These are phyloP conservation scores for Danionella dracula DNA, from an alignment of 2,797 vertebrate genomes.

Conservation along the genomic window DNA sequence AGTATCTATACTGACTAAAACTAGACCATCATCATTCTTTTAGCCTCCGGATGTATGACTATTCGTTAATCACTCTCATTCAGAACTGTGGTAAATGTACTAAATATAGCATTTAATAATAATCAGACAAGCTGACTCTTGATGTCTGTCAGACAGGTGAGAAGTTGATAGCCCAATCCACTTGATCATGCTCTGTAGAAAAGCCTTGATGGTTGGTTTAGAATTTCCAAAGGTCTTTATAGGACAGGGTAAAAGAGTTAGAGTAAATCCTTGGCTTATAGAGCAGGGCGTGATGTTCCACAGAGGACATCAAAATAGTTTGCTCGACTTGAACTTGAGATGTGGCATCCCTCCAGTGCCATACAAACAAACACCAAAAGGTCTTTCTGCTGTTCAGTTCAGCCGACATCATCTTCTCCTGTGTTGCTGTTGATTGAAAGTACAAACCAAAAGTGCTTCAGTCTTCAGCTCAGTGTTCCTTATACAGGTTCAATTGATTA, in stretches of 20 bases:
- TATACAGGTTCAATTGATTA: too few species aligned
- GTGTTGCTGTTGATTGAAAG: too few species aligned
- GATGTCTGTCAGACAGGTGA: slow-evolving; percentile 55
- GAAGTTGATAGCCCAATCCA: too few species aligned
- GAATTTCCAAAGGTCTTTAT: slow-evolving; percentile 64
- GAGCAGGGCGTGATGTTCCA: slow-evolving; percentile 1
- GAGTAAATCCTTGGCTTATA: background rate
- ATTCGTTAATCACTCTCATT: too few species aligned
- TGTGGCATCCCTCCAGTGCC: slow-evolving; percentile 55
- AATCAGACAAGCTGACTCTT: slow-evolving; percentile 39
- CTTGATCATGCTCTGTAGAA: background rate
- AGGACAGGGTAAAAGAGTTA: slow-evolving; percentile 47
- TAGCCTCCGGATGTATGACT: slow-evolving; percentile 55
- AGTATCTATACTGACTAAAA: too few species aligned
- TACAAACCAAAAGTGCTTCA: too few species aligned
- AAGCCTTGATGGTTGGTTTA: slow-evolving; percentile 54
- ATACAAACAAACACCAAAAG: slow-evolving; percentile 61
- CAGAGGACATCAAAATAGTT: slow-evolving; percentile 5
- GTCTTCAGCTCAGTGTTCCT: too few species aligned
- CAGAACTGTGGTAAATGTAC: too few species aligned
- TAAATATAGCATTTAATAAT: too few species aligned
- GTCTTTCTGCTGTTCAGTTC: slow-evolving; percentile 63
- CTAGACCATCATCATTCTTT: slow-evolving; percentile 49
- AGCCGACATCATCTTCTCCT: too few species aligned
- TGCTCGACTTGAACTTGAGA: slow-evolving; percentile 52